These are phyloP conservation scores for Leptinotarsa peninsularis DNA, from an alignment of 2,888 invertebrate genomes.

Conservation along the genomic window DNA sequence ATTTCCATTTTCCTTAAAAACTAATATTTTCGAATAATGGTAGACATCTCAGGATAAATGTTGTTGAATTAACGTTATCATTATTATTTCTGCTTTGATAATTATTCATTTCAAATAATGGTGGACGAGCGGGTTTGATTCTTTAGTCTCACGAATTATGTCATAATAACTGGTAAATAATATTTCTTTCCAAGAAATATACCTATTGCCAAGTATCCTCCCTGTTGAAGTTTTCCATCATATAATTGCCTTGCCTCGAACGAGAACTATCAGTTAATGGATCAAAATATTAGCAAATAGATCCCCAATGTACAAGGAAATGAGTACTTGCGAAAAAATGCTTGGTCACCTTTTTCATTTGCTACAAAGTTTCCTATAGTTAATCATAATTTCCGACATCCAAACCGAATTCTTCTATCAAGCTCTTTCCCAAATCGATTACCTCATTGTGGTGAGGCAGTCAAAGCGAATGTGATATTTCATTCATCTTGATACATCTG, in stretches of 20 bases:
- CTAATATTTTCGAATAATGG: no score
- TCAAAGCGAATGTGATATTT: conserved; percentile 32
- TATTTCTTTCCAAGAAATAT: not conserved
- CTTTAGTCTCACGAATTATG: no score
- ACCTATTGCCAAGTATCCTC: not conserved
- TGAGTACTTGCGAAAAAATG: conserved; percentile 31
- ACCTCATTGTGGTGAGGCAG: conserved; percentile 27
- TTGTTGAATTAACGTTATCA: no score
- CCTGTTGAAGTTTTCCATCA: not conserved
- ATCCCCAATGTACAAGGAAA: conserved; percentile 28
- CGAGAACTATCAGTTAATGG: conserved; percentile 13
- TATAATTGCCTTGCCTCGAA: not conserved
- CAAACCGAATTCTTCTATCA: conserved; percentile 30
- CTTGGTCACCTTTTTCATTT: conserved; percentile 38
- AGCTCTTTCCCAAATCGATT: conserved; percentile 34
- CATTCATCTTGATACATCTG: conserved; percentile 35
- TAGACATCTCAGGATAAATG: no score
- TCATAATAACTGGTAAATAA: no score
- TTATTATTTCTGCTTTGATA: no score
- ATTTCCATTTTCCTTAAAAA: no score
- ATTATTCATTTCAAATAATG: no score
- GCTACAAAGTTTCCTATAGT: conserved; percentile 33
- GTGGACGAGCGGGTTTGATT: no score
- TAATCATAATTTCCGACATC: conserved; percentile 37
- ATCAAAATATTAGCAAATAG: conserved; percentile 27